These are phyloP conservation scores for Glaucidium brasilianum DNA, from an alignment of 2,113 vertebrate species.

Conservation along the genomic window DNA sequence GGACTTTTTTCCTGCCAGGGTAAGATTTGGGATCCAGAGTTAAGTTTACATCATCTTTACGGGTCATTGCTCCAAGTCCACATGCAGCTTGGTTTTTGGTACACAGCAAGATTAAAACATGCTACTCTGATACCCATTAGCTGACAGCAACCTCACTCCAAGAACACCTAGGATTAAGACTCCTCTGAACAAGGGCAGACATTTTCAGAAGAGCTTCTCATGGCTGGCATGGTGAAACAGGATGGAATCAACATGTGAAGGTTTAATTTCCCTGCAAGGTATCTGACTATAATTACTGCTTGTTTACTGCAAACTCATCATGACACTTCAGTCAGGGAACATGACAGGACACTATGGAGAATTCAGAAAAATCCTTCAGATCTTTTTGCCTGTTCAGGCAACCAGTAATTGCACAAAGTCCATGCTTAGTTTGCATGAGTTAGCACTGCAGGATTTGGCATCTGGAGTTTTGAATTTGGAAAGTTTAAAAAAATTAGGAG, in stretches of 20 bases:
- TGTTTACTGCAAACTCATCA: slow-evolving; percentile 30
- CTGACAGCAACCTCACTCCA: slow-evolving; percentile 18
- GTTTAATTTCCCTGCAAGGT: background rate
- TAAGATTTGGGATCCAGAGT: background rate
- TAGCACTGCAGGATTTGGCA: slow-evolving; percentile 28
- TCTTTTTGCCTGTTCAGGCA: background rate
- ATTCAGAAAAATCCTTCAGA: slow-evolving; percentile 27
- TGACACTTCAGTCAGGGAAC: slow-evolving; percentile 1
- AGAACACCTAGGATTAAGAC: background rate
- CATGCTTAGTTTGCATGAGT: background rate
- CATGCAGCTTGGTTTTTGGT: background rate
- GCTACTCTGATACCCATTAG: background rate
- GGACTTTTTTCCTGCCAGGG: background rate
- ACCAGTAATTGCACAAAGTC: slow-evolving; percentile 5
- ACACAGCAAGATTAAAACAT: background rate
- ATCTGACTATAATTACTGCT: background rate
- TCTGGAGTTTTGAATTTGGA: background rate
- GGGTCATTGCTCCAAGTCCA: background rate
- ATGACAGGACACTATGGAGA: slow-evolving; percentile 19
- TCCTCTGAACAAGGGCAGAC: slow-evolving; percentile 4
- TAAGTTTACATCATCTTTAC: background rate
- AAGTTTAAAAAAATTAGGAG: slow-evolving; percentile 5
- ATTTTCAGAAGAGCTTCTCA: background rate
- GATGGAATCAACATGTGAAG: background rate
- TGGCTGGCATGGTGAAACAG: background rate